These are phyloP conservation scores for Diarsia brunnea DNA, from an alignment of 2,888 invertebrate genomes.

Conservation along the genomic window DNA sequence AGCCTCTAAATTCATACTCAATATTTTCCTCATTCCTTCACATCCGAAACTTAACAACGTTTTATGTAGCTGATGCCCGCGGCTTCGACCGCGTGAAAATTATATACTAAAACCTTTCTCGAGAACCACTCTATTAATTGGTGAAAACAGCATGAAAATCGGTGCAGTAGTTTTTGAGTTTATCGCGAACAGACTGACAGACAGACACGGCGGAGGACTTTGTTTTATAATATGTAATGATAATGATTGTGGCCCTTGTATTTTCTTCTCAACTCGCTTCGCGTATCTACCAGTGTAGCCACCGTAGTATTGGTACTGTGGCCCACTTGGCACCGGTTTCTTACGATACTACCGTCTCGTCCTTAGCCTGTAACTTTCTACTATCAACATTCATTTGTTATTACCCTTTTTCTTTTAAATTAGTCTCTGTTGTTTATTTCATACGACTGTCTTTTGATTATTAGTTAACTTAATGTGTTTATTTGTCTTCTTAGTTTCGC, in stretches of 20 bases:
- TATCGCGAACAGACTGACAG: too few species aligned
- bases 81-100: too few species aligned
- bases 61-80: too few species aligned
- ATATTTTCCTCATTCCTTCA: too few species aligned
- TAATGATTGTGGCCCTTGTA: background rate
- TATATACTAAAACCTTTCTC: too few species aligned
- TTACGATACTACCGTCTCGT: constrained; percentile 42
- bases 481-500: background rate
- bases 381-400: constrained; percentile 26
- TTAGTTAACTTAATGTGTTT: background rate
- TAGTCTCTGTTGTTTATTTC: background rate
- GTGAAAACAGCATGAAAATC: too few species aligned
- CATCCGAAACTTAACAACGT: too few species aligned
- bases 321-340: constrained; percentile 62
- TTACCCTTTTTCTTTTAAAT: constrained; percentile 8
- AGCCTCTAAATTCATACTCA: too few species aligned
- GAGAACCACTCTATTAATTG: too few species aligned
- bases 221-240: too few species aligned
- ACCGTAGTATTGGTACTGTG: constrained; percentile 25
- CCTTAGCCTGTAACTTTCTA: constrained; percentile 54
- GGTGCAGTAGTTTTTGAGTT: too few species aligned
- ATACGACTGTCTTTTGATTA: background rate
- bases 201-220: too few species aligned
- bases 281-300: constrained; percentile 31
- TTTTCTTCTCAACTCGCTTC: constrained; percentile 5